Evolutionary conservation across 1,140 invertebrate species (phyloP).

Genomic region (Papilio aristodemus): DNA sequence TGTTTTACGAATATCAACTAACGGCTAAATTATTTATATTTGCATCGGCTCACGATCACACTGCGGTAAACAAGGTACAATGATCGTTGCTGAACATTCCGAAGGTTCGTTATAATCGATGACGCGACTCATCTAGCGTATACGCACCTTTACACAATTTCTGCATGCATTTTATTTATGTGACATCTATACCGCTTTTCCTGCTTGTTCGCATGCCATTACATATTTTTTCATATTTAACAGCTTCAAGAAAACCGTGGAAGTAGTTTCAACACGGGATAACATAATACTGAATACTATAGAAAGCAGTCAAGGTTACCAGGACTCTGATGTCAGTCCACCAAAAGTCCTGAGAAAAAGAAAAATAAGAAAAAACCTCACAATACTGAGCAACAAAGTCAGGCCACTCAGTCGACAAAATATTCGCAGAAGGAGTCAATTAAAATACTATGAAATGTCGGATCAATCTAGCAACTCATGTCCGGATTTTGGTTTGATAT

Average conservation of each 20-base stretch:
- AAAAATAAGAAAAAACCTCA: conserved; percentile 36
- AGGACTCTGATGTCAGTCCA: conserved; percentile 61
- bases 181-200: neutral
- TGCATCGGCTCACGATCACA: too few relatives aligned
- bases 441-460: conserved; percentile 41
- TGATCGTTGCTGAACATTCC: too few relatives aligned
- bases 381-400: conserved; percentile 33
- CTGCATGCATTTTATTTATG: conserved; percentile 38
- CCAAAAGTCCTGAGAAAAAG: conserved; percentile 44
- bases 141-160: neutral
- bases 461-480: conserved; percentile 55
- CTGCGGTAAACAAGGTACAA: too few relatives aligned
- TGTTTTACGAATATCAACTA: conserved; percentile 1
- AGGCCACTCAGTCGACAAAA: conserved; percentile 34
- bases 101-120: too few relatives aligned
- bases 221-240: conserved; percentile 34
- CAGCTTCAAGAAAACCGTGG: conserved; percentile 43
- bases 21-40: too few relatives aligned
- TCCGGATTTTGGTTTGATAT: conserved; percentile 38
- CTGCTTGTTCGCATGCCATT: conserved; percentile 26
- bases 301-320: conserved; percentile 63
- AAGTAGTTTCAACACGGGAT: conserved; percentile 39
- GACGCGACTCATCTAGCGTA: too few relatives aligned
- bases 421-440: conserved; percentile 37
- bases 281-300: conserved; percentile 44